Evolutionary conservation across 2,888 invertebrate species (phyloP).

Genomic region (Blera fallax): DNA sequence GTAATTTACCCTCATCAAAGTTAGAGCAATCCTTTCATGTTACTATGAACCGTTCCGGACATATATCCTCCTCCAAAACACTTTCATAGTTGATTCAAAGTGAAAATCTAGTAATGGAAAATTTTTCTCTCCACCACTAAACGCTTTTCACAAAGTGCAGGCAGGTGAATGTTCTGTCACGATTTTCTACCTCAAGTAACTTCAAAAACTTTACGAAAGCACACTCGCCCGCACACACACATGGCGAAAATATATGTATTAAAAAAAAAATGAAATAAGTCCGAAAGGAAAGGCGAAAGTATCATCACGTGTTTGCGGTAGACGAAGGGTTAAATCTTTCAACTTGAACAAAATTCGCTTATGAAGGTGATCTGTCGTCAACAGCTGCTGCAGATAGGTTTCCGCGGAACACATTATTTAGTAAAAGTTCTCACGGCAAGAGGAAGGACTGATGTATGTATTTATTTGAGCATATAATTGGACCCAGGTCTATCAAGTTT

Average conservation of each 20-base stretch:
- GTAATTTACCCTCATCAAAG: constrained; percentile 5
- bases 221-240: constrained; percentile 13
- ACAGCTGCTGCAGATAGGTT: constrained; percentile 44
- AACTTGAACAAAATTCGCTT: constrained; percentile 61
- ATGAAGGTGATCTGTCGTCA: constrained; percentile 63
- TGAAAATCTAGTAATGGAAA: constrained; percentile 42
- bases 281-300: constrained; percentile 39
- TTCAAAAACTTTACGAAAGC: constrained; percentile 43
- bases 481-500: background rate
- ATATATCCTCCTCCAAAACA: background rate
- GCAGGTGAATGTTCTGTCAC: constrained; percentile 66
- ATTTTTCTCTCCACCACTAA: constrained; percentile 15
- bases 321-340: constrained; percentile 59
- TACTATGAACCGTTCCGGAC: background rate
- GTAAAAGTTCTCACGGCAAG: constrained; percentile 56
- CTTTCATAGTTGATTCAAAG: constrained; percentile 9
- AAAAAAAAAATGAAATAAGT: constrained; percentile 37
- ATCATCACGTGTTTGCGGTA: constrained; percentile 27
- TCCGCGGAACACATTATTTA: constrained; percentile 25
- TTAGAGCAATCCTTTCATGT: constrained; percentile 11
- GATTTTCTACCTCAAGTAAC: constrained; percentile 66
- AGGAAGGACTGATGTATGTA: constrained; percentile 23
- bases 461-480: constrained; percentile 55
- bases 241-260: background rate
- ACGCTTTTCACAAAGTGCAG: constrained; percentile 13